These are phyloP conservation scores for Thera britannica DNA, from an alignment of 2,888 invertebrate species.

Conservation along the genomic window DNA sequence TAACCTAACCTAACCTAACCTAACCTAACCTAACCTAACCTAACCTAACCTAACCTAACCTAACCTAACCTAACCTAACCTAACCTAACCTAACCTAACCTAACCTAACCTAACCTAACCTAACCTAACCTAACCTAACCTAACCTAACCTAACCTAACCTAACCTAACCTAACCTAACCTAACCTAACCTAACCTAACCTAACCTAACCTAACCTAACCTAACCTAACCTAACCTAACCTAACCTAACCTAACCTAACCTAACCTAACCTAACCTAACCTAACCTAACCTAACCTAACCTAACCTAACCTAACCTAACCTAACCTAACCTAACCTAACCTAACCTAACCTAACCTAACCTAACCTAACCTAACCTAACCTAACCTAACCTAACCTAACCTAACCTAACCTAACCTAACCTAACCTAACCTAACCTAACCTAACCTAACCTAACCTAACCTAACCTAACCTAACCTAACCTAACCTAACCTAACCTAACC, in stretches of 20 bases:
- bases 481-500: constrained; percentile 19
- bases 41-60: constrained; percentile 35
- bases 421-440: constrained; percentile 23
- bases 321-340: constrained; percentile 36
- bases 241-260: no score
- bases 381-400: constrained; percentile 30
- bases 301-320: constrained; percentile 23
- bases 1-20: no score
- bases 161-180: constrained; percentile 21
- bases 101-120: constrained; percentile 23
- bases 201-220: neutral
- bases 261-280: constrained; percentile 14
- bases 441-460: constrained; percentile 27
- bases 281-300: constrained; percentile 32
- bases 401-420: constrained; percentile 20
- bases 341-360: constrained; percentile 32
- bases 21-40: constrained; percentile 17
- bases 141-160: constrained; percentile 21
- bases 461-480: constrained; percentile 15
- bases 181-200: constrained; percentile 12
- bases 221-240: no score
- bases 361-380: constrained; percentile 34
- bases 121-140: constrained; percentile 20
- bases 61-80: constrained; percentile 29
- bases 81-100: constrained; percentile 30